phyloP scores from a whole-genome alignment of 1,140 invertebrate genomes.

The Drosophila littoralis region DNA sequence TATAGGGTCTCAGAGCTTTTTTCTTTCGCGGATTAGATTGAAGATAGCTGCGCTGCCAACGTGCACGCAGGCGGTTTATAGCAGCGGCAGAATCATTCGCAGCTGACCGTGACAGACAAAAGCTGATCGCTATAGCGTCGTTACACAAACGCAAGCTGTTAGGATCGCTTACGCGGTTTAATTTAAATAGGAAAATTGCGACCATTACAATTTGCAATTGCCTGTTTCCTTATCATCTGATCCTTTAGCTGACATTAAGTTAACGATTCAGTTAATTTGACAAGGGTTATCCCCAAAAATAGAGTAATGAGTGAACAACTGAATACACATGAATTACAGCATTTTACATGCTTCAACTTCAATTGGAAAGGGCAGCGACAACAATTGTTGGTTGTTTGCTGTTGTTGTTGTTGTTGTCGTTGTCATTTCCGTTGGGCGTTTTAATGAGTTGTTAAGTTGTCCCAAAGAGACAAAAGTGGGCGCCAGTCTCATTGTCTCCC shows the following conservation, averaged over 20 bases:
- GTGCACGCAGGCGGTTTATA: too few species aligned
- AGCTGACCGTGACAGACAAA: too few species aligned
- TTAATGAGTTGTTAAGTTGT: constrained; percentile 78
- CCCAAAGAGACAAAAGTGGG: constrained; percentile 46
- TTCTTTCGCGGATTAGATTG: too few species aligned
- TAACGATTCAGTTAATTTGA: constrained; percentile 59
- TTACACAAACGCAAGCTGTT: too few species aligned
- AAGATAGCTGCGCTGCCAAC: too few species aligned
- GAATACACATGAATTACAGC: constrained; percentile 61
- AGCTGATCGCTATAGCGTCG: too few species aligned
- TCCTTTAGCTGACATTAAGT: constrained; percentile 11
- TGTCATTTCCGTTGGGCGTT: constrained; percentile 52
- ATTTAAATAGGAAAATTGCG: too few species aligned
- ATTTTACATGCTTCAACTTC: constrained; percentile 43
- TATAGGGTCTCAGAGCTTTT: too few species aligned
- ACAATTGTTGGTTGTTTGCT: constrained; percentile 50
- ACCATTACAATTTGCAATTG: too few species aligned
- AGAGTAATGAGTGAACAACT: constrained; percentile 42
- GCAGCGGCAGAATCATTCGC: too few species aligned
- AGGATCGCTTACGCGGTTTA: too few species aligned
- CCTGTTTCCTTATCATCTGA: not conserved
- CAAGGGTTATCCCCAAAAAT: constrained; percentile 42
- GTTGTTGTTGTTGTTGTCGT: constrained; percentile 15
- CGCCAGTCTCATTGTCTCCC: constrained; percentile 38
- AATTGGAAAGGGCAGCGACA: constrained; percentile 44